phyloP scores from a whole-genome alignment of 2,888 invertebrate species.

The Neoitamus cyanurus region DNA sequence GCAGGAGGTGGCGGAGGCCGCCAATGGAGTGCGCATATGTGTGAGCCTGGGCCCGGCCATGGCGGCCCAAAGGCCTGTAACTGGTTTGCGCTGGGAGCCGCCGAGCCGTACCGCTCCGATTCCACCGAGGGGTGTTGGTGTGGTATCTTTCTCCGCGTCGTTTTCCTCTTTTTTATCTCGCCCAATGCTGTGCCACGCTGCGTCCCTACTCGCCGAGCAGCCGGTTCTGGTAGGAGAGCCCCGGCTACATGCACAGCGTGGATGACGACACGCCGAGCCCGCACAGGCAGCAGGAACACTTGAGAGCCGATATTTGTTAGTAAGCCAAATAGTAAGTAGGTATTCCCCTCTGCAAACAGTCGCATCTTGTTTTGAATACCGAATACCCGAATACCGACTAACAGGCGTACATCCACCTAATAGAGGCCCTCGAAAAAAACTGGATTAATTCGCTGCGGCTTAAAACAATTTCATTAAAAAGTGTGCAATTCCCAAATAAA shows the following conservation, averaged over 20 bases:
- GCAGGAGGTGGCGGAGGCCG: neutral
- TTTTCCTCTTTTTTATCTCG: neutral
- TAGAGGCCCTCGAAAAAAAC: conserved; percentile 49
- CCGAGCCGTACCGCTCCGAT: neutral
- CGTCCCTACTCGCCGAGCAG: conserved; percentile 17
- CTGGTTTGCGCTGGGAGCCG: neutral
- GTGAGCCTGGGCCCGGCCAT: neutral
- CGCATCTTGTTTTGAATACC: conserved; percentile 60
- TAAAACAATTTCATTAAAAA: conserved; percentile 24
- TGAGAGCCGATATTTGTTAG: conserved; percentile 67
- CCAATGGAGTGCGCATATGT: conserved; percentile 24
- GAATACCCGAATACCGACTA: conserved; percentile 41
- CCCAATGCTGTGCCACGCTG: conserved; percentile 14
- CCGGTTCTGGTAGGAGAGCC: conserved; percentile 9
- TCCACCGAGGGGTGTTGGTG: neutral
- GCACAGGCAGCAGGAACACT: conserved; percentile 58
- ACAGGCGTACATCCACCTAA: conserved; percentile 49
- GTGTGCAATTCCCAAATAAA: conserved; percentile 13
- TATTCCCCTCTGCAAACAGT: conserved; percentile 69
- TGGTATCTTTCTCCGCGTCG: conserved; percentile 4
- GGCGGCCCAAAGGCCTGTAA: neutral
- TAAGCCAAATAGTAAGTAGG: conserved; percentile 68
- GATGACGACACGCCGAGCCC: conserved; percentile 12
- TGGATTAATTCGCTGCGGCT: conserved; percentile 38
- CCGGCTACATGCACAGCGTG: neutral